Conservation (phyloP, 2,888 invertebrate species). For the Aphidius colemani region DNA sequence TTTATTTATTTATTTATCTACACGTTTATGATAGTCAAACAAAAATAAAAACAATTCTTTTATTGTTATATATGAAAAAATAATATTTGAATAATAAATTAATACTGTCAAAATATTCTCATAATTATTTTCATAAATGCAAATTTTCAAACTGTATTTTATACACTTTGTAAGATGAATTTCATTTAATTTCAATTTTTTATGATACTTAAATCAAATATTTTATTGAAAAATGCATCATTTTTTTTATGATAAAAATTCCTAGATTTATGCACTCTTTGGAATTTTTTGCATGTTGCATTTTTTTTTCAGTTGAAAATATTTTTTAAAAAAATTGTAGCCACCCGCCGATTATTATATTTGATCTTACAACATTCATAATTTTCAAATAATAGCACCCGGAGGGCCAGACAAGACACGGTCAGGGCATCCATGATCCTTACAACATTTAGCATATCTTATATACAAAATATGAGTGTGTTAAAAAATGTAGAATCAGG, state of each 20-base stretch:
- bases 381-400: slow-evolving; percentile 58
- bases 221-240: no score
- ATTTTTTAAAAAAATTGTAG: slow-evolving; percentile 31
- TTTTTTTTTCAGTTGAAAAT: slow-evolving; percentile 6
- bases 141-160: no score
- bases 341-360: slow-evolving; percentile 46
- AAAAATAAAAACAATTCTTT: no score
- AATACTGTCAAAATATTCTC: no score
- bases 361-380: slow-evolving; percentile 56
- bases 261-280: slow-evolving; percentile 24
- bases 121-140: no score
- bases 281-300: slow-evolving; percentile 7
- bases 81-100: no score
- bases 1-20: no score
- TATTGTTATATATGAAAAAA: no score
- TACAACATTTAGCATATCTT: slow-evolving; percentile 56
- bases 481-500: slow-evolving; percentile 27
- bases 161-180: no score
- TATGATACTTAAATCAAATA: no score
- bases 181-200: no score
- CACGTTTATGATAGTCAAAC: no score
- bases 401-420: slow-evolving; percentile 28
- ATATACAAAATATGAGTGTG: slow-evolving; percentile 39
- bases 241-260: slow-evolving; percentile 22
- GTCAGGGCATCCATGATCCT: slow-evolving; percentile 33